Base-by-base conservation (phyloP, 1,140 invertebrate genomes). In the Panagrolaimus sp. region DNA sequence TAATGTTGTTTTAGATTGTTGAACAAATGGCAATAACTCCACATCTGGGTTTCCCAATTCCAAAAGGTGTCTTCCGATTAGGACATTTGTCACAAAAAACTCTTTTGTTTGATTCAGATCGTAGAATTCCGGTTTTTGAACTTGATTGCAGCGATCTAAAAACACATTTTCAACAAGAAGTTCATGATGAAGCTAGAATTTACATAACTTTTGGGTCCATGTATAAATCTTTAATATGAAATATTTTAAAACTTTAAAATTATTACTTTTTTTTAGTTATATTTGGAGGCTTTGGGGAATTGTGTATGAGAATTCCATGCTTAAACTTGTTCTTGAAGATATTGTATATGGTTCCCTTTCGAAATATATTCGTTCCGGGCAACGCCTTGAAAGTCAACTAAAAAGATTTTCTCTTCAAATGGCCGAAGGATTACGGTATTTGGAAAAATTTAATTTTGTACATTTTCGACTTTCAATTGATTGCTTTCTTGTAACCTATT, bases 11-110 rank as follows among this genome's bases (percentile, higher is more conserved):
- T 38, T 38, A 38, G 32, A 7, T 38, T 38, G 32, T 28, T 21
- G 52, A 55, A n/a, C 52, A 28, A 10, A 55, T 55, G 52, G 52
- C 52, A 21, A 55, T 55, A n/a, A 55, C 52, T 12, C 52, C 52
- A n/a, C 21, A 28, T 55, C n/a, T 55, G 52, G 21, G 21, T 10
- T 55, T 55, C n/a, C 52, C 52, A 28, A 55, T 55, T 55, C 17
- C 12, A 10, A 28, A 55, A 10, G 52, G 52, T 1, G 28, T 28
- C 7, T 55, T 55, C n/a, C 28, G 21, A 1, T n/a, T 55, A 28
- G 52, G 52, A 15, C 21, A 24, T 55, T 55, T 55, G n/a, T 15
- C 52, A 9, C 52, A 55, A n/a, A 55, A 55, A 55, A 55, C 52
- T 21, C 52, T 55, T 10, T 24, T 24, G 9, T 55, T 55, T n/a